A percentile compares a stretch with the other conserved stretches of the same genome.
phyloP scores from a whole-genome alignment of 1,140 invertebrate genomes.

The Drosophila albomicans region DNA sequence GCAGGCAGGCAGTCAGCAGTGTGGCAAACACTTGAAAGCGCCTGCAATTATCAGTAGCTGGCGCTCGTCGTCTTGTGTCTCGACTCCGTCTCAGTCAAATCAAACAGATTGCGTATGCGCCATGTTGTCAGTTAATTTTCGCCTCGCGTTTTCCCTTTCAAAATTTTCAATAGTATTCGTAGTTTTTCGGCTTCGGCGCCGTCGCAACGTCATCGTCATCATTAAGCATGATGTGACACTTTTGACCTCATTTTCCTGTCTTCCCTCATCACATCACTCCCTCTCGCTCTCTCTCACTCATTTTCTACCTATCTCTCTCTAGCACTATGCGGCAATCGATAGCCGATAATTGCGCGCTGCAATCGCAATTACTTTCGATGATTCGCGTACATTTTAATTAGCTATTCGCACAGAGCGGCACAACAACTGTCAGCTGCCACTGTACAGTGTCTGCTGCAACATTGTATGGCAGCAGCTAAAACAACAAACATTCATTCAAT shows the following conservation, averaged over 20 bases:
- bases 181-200: constrained; percentile 38
- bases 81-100: constrained; percentile 1
- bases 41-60: constrained; percentile 77
- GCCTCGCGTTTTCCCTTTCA: constrained; percentile 50
- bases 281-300: constrained; percentile 16
- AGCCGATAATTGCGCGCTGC: constrained; percentile 10
- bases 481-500: constrained; percentile 30
- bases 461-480: constrained; percentile 33
- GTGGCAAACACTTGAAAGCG: constrained; percentile 71
- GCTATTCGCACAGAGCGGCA: constrained; percentile 18
- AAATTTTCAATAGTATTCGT: constrained; percentile 34
- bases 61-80: constrained; percentile 8
- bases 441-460: neutral
- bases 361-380: constrained; percentile 3
- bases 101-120: constrained; percentile 69
- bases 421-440: constrained; percentile 21
- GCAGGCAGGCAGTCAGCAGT: no score
- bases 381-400: constrained; percentile 43
- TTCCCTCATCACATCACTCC: neutral
- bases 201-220: constrained; percentile 74
- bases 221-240: constrained; percentile 84
- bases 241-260: constrained; percentile 73
- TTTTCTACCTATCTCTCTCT: constrained; percentile 1
- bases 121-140: constrained; percentile 75
- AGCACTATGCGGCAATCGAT: constrained; percentile 15